Evolutionary conservation across 2,113 vertebrate genomes (phyloP), one percentile per base, ranked within the genome.

Genomic region (Marmota monax): DNA sequence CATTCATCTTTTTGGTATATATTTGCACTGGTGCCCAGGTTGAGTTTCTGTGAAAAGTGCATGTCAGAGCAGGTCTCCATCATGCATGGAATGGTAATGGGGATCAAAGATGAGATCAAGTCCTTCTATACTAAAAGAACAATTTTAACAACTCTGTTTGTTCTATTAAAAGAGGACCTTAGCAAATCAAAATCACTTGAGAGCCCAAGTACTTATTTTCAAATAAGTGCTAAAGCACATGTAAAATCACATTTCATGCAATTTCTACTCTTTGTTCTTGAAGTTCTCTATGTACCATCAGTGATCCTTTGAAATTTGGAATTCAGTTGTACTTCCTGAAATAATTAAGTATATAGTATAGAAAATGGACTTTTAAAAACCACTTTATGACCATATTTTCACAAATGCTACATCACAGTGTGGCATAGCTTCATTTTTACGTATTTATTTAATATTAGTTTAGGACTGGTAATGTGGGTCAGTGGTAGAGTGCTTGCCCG

Each of bases 401-500:
- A 96, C 93, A 85, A 94, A 69, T 12, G 20, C 29, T 58, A 6
- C 51, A 79, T 39, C 34, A 56, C 63, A 73, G 10, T 6, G 3
- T 51, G 1, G 27, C 72, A 2, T 3, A 25, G 1, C 29, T 96
- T 94, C 32, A 80, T 97, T 96, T 93, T 51, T 63, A 84, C 94
- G 96, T 96, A 84, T 23, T 96, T 77, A 90, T 25, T 88, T 96
- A 88, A 88, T 92, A 86, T 85, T 97, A 95, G 4, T 90, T 93
- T 94, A 63, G 61, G 9, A 9, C 22, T 63, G 61, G 23, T 25
- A 7, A 63, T 63, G 23, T 63, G 61, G 61, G 23, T 63, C 61
- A 63, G 61, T 63, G 61, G 61, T 25, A 63, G 61, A 63, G 61
- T 63, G 23, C 61, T 63, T 27, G 2, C 25, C 9, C 27, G 4